Evolutionary conservation across 1,140 invertebrate genomes (phyloP).

Genomic region (Drosophila jambulina): DNA sequence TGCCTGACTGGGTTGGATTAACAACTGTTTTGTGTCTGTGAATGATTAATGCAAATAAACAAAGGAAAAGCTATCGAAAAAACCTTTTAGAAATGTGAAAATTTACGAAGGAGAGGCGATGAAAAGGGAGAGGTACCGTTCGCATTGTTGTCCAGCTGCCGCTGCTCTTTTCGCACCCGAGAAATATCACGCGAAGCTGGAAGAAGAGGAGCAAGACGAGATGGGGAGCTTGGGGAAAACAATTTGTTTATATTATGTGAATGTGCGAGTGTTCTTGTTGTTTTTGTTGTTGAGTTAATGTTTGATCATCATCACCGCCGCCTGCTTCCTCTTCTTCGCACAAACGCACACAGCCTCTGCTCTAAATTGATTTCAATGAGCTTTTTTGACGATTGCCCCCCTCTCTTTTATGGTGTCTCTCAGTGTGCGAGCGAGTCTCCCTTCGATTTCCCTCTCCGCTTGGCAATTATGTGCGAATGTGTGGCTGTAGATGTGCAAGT

Average conservation of each 20-base stretch:
- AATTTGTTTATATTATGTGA: conserved; percentile 72
- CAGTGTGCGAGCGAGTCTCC: background rate
- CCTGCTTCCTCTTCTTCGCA: conserved; percentile 62
- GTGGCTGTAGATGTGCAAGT: conserved; percentile 30
- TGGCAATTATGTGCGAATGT: conserved; percentile 37
- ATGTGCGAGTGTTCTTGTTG: conserved; percentile 26
- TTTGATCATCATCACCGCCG: conserved; percentile 45
- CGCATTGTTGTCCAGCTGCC: conserved; percentile 68
- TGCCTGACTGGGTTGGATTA: conserved; percentile 2
- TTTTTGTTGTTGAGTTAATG: conserved; percentile 47
- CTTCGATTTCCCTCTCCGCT: background rate
- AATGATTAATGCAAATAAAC: conserved; percentile 47
- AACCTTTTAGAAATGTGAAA: conserved; percentile 51
- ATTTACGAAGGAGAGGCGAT: conserved; percentile 21
- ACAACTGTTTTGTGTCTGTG: conserved; percentile 34
- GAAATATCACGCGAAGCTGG: conserved; percentile 31
- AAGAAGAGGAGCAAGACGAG: conserved; percentile 14
- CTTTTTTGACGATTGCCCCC: conserved; percentile 56
- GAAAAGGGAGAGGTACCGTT: conserved; percentile 43
- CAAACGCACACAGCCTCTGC: conserved; percentile 51
- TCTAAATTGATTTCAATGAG: conserved; percentile 81
- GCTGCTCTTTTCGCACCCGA: conserved; percentile 70
- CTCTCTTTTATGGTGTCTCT: background rate
- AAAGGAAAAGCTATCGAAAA: conserved; percentile 26
- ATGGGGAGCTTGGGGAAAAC: conserved; percentile 25